Base-by-base conservation (phyloP, 1,140 invertebrate genomes). In the Caenorhabditis inopinata region DNA sequence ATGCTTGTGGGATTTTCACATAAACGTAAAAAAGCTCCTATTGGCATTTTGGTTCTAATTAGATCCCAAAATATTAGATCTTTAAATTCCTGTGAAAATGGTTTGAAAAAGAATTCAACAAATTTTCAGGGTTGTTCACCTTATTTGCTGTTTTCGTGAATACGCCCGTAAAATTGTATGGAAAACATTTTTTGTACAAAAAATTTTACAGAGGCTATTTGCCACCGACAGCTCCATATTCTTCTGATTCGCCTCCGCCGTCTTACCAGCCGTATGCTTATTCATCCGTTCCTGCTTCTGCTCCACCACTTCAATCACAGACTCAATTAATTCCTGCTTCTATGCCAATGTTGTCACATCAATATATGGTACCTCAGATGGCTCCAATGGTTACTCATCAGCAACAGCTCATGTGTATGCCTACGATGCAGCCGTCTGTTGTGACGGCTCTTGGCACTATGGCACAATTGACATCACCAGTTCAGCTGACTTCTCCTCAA, bases 331-430 rank as follows among this genome's bases (percentile, higher is more conserved):
- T 21, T 12, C 58, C 58, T 21, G 32, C 23, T 11, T 68, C 58
- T 9, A 68, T 68, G 58, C 58, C 58, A 21, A 68, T 68, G 58
- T 12, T 68, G 16, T 9, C 14, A 29, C 58, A 23, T 18, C 58
- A 68, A 38, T 68, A 68, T 18, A 42, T 68, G 58, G n/a, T 68
- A 14, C 58, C 58, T 9, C 58, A 68, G 23, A 68, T 68, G 58
- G 58, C 58, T 38, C 58, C 29, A 21, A 68, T 68, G 58, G 38
- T 68, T 11, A 35, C 58, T 42, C 58, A 68, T 7, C 58, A 68
- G 25, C 58, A 68, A 42, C 58, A 29, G 1, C 1, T 68, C 14
- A 68, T 68, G 14, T 32, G n/a, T 27, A 32, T 25, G 38, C 5
- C 38, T 14, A 42, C 38, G n/a, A n/a, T n/a, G n/a, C n/a, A n/a